phyloP scores from a whole-genome alignment of 92 coral and sea anemone genomes.

The Meandrina meandrites region DNA sequence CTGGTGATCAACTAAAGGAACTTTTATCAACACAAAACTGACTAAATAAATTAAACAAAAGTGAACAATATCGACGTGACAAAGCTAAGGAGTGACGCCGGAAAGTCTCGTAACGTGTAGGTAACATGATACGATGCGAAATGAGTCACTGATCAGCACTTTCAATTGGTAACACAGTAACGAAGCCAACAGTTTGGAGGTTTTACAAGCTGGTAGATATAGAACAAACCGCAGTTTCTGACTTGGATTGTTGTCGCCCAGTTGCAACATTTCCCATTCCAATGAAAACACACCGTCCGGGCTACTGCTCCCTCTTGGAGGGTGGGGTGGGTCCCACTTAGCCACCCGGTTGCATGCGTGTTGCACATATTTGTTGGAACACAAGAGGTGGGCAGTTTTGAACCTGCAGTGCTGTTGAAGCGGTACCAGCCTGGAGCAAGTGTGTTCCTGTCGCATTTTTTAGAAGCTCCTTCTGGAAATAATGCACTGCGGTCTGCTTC shows the following conservation, averaged over 20 bases:
- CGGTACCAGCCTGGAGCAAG: conserved; percentile 37
- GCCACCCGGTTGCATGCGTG: conserved; percentile 63
- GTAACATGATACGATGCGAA: too few species aligned
- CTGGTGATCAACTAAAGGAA: too few species aligned
- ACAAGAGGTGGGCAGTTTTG: conserved; percentile 36
- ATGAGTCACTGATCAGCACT: not conserved
- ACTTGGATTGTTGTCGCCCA: conserved; percentile 18
- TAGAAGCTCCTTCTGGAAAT: not conserved
- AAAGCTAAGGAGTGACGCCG: too few species aligned
- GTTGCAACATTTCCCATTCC: conserved; percentile 27
- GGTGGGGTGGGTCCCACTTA: conserved; percentile 40
- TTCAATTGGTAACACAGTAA: not conserved
- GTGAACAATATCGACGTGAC: too few species aligned
- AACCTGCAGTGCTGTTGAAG: conserved; percentile 45
- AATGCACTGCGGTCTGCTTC: conserved; percentile 21
- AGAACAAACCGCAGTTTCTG: conserved; percentile 35
- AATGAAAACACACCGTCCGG: conserved; percentile 38
- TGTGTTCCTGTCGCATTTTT: conserved; percentile 13
- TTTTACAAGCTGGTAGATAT: conserved; percentile 30
- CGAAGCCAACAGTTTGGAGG: not conserved
- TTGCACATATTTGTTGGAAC: conserved; percentile 3
- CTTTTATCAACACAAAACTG: too few species aligned
- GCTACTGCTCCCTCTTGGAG: conserved; percentile 41
- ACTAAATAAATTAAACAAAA: too few species aligned
- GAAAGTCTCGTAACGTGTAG: too few species aligned